A percentile compares a stretch with the other conserved stretches of the same genome.
Conservation (phyloP, 1,140 invertebrate genomes). For the Apis dorsata region DNA sequence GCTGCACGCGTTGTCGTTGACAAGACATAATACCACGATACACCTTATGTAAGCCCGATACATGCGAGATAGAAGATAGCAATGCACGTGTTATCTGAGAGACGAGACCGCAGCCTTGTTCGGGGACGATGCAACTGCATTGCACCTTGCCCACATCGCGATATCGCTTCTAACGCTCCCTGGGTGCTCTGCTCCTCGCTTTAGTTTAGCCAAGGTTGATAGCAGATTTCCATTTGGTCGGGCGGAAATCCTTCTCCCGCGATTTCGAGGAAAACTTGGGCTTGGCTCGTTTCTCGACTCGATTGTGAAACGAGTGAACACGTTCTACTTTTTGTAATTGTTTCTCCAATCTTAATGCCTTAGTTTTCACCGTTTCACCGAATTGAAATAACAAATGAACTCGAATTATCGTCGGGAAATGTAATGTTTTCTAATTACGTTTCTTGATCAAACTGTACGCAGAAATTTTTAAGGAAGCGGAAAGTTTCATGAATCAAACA, state of each 20-base stretch:
- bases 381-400: no score
- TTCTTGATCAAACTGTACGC: no score
- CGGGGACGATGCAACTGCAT: slow-evolving; percentile 33
- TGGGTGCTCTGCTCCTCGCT: background rate
- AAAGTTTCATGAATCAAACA: slow-evolving; percentile 1
- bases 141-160: slow-evolving; percentile 23
- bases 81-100: slow-evolving; percentile 45
- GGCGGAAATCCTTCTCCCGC: background rate
- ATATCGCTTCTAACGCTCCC: background rate
- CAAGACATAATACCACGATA: slow-evolving; percentile 37
- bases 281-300: background rate
- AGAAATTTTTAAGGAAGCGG: background rate
- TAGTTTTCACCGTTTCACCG: background rate
- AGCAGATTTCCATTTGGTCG: background rate
- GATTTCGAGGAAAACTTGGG: slow-evolving; percentile 13
- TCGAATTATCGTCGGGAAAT: background rate
- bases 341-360: background rate
- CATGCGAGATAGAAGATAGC: slow-evolving; percentile 40
- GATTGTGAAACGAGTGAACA: background rate
- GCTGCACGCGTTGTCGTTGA: slow-evolving; percentile 36
- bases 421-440: background rate
- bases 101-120: slow-evolving; percentile 48
- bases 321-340: background rate
- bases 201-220: slow-evolving; percentile 13
- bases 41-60: slow-evolving; percentile 47